These are phyloP conservation scores for Zonotrichia albicollis DNA, from an alignment of 2,797 vertebrate species.

Conservation along the genomic window DNA sequence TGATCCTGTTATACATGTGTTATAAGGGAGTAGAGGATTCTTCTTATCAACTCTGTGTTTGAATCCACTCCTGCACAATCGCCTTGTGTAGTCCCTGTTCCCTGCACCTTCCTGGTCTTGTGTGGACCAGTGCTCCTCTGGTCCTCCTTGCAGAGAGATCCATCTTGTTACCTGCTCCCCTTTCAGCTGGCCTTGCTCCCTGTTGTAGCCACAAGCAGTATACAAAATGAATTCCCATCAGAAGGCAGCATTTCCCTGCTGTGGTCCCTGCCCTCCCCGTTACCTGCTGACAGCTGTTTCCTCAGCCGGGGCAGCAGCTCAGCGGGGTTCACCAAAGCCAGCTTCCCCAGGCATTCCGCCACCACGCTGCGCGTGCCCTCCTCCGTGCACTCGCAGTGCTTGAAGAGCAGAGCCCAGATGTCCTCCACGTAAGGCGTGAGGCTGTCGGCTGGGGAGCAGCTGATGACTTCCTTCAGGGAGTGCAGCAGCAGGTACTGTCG, in stretches of 20 bases:
- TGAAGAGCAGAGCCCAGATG: constrained; percentile 90
- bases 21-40: neutral
- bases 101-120: neutral
- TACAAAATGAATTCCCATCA: neutral
- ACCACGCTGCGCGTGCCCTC: constrained; percentile 93
- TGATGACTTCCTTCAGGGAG: constrained; percentile 91
- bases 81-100: neutral
- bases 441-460: constrained; percentile 78
- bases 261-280: neutral
- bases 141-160: neutral
- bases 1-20: accelerated
- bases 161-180: neutral
- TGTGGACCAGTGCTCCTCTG: neutral
- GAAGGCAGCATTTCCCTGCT: neutral
- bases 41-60: neutral
- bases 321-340: constrained; percentile 84
- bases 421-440: constrained; percentile 86
- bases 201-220: neutral
- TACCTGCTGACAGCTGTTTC: constrained; percentile 88
- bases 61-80: neutral
- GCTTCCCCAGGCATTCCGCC: constrained; percentile 91
- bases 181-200: neutral
- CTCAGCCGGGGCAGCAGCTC: constrained; percentile 86
- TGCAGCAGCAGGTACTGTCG: constrained; percentile 93
- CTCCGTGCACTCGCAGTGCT: constrained; percentile 87